These are phyloP conservation scores for Dasysyrphus tricinctus DNA, from an alignment of 2,888 invertebrate genomes.

Conservation along the genomic window DNA sequence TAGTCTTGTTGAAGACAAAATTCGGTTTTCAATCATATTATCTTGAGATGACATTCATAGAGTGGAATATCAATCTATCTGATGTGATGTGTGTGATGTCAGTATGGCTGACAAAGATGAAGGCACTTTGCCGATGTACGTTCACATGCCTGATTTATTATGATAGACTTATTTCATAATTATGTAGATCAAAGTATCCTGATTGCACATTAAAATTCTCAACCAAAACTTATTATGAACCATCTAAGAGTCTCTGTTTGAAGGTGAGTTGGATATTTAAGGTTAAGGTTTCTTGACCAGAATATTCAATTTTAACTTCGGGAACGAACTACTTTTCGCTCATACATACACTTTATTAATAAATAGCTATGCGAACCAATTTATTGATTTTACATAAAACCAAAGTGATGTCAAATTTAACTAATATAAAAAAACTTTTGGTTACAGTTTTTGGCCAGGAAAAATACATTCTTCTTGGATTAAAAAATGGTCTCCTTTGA, in stretches of 20 bases:
- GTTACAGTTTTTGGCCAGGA: too few species aligned
- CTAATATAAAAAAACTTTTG: too few species aligned
- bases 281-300: too few species aligned
- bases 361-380: too few species aligned
- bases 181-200: neutral
- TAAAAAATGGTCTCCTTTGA: too few species aligned
- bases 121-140: neutral
- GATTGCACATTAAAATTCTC: neutral
- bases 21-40: conserved; percentile 7
- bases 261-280: too few species aligned
- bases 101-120: neutral
- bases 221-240: neutral
- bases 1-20: neutral
- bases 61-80: neutral
- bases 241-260: rapidly evolving
- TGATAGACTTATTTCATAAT: neutral
- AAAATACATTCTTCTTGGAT: too few species aligned
- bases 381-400: too few species aligned
- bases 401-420: too few species aligned
- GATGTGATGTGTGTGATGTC: neutral
- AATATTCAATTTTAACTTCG: too few species aligned
- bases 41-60: conserved; percentile 3
- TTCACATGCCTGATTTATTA: neutral
- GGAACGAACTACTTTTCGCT: too few species aligned
- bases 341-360: too few species aligned